Conservation (phyloP, 1,140 invertebrate species). For the Euglossa dilemma region DNA sequence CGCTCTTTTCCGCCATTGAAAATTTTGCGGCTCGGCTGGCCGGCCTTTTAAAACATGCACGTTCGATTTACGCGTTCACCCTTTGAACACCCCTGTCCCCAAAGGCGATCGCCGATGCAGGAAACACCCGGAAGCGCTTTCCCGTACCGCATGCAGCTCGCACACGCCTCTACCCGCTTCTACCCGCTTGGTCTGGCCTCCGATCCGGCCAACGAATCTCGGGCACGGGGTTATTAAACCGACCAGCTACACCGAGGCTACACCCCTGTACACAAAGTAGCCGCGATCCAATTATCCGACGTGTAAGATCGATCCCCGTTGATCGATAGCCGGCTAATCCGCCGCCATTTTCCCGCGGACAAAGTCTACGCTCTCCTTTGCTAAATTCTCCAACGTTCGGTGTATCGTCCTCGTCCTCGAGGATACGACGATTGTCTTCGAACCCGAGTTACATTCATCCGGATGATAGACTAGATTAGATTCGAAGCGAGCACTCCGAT, state of each 20-base stretch:
- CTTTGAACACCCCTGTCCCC: constrained; percentile 22
- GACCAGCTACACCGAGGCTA: constrained; percentile 12
- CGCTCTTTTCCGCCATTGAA: neutral
- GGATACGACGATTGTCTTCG: neutral
- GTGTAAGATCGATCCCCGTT: constrained; percentile 55
- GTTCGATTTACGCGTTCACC: constrained; percentile 11
- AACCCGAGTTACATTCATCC: too few species aligned
- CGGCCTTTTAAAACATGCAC: constrained; percentile 34
- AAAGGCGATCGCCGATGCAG: constrained; percentile 29
- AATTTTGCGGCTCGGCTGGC: constrained; percentile 1
- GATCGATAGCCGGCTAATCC: constrained; percentile 47
- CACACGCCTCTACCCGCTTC: neutral
- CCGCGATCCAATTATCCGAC: constrained; percentile 58
- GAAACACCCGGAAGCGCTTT: constrained; percentile 37
- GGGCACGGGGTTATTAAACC: constrained; percentile 63
- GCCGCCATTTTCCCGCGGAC: neutral
- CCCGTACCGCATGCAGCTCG: neutral
- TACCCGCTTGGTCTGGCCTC: neutral
- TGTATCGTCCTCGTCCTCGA: neutral
- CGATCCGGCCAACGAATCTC: constrained; percentile 36
- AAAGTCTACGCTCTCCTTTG: neutral
- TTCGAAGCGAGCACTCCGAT: neutral
- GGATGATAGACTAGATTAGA: neutral
- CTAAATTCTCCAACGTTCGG: constrained; percentile 1
- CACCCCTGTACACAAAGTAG: constrained; percentile 47